These are phyloP conservation scores for Eulemur rubriventer DNA, from an alignment of 2,797 vertebrate species.

Conservation along the genomic window DNA sequence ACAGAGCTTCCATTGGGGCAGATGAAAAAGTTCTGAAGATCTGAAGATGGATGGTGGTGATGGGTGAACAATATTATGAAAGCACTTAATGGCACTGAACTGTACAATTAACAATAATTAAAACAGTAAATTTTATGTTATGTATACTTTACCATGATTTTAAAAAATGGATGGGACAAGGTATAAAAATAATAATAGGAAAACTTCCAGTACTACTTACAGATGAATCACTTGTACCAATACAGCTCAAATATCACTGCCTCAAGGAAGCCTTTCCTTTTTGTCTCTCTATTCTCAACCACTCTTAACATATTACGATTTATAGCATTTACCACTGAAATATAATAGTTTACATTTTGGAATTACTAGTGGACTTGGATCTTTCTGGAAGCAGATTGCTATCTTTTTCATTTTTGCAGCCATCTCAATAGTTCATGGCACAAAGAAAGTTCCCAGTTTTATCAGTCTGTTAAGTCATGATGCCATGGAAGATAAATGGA, in stretches of 20 bases:
- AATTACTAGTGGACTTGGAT: background rate
- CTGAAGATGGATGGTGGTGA: background rate
- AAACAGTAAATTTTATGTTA: background rate
- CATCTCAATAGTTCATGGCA: background rate
- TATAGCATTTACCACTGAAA: background rate
- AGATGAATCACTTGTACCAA: background rate
- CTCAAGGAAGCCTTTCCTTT: background rate
- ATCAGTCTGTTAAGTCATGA: background rate
- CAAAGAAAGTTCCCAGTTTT: slow-evolving; percentile 18
- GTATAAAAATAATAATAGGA: background rate
- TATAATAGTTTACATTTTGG: slow-evolving; percentile 5
- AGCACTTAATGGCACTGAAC: background rate
- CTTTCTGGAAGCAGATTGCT: background rate
- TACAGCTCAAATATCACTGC: background rate
- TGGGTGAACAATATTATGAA: background rate
- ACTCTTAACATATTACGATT: background rate
- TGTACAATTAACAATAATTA: background rate
- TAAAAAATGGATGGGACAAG: background rate
- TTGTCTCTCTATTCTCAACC: background rate
- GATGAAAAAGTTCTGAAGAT: background rate
- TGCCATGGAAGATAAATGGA: background rate
- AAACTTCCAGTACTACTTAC: background rate
- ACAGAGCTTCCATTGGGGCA: background rate
- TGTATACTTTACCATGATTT: background rate
- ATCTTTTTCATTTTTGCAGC: background rate